Conservation (phyloP, 2,888 invertebrate genomes). For the Endomychus coccineus region DNA sequence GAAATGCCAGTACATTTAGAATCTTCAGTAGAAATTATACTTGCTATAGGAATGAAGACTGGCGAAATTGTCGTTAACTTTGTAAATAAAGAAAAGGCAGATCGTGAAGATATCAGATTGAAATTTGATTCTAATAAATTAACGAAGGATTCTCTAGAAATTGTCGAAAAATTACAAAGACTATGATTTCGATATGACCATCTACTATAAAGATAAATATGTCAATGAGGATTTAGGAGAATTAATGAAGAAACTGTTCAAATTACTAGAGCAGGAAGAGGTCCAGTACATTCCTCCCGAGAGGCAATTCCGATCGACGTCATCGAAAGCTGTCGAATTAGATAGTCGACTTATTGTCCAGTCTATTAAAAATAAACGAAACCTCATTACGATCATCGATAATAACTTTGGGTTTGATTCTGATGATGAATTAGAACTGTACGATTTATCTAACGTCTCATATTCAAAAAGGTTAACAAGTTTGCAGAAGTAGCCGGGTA, state of each 20-base stretch:
- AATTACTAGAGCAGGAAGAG: too few relatives aligned
- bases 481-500: constrained; percentile 68
- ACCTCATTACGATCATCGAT: constrained; percentile 33
- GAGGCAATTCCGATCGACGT: constrained; percentile 25
- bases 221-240: neutral
- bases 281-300: constrained; percentile 31
- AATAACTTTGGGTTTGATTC: constrained; percentile 58
- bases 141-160: constrained; percentile 44
- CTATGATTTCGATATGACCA: constrained; percentile 35
- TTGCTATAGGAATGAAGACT: constrained; percentile 67
- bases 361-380: constrained; percentile 21
- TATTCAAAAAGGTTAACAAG: constrained; percentile 49
- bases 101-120: constrained; percentile 46
- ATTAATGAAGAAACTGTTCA: too few relatives aligned
- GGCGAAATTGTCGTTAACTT: constrained; percentile 57
- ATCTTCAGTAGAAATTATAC: constrained; percentile 51
- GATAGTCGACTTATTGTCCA: constrained; percentile 30
- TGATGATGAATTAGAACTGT: constrained; percentile 77
- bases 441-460: constrained; percentile 77
- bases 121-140: constrained; percentile 60
- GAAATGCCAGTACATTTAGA: constrained; percentile 67
- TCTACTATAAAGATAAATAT: constrained; percentile 27
- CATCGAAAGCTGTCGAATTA: constrained; percentile 7
- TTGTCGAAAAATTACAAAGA: constrained; percentile 47
- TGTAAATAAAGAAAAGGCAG: constrained; percentile 37